A percentile compares a stretch with the other conserved stretches of the same genome.
phyloP scores from a whole-genome alignment of 1,140 invertebrate genomes.

The Pseudomyrmex flavicornis region DNA sequence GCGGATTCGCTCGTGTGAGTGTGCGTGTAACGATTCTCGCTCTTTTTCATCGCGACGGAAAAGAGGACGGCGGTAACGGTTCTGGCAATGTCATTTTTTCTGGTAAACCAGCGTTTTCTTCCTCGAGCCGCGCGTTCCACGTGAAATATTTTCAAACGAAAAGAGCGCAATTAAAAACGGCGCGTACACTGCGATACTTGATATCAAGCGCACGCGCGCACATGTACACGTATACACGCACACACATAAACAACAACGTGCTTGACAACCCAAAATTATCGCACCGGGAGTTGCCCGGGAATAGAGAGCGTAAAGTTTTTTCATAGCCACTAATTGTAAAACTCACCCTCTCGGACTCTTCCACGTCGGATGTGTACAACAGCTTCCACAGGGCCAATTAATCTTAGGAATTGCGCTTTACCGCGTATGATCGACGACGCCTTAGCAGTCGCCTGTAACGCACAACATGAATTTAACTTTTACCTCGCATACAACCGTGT shows the following conservation, averaged over 20 bases:
- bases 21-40: background rate
- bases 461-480: slow-evolving; percentile 20
- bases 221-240: background rate
- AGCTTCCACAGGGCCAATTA: slow-evolving; percentile 26
- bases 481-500: background rate
- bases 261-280: slow-evolving; percentile 58
- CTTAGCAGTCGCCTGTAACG: slow-evolving; percentile 31
- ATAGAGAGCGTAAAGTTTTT: slow-evolving; percentile 14
- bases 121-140: background rate
- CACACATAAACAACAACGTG: background rate
- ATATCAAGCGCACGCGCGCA: background rate
- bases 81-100: slow-evolving; percentile 37
- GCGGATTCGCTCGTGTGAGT: background rate
- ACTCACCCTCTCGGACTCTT: slow-evolving; percentile 26
- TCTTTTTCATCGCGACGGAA: slow-evolving; percentile 14
- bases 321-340: slow-evolving; percentile 36
- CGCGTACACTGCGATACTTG: background rate
- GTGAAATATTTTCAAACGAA: slow-evolving; percentile 47
- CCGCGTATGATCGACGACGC: slow-evolving; percentile 18
- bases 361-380: slow-evolving; percentile 2
- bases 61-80: slow-evolving; percentile 8
- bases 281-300: slow-evolving; percentile 2
- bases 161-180: slow-evolving; percentile 36
- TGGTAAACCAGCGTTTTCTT: background rate
- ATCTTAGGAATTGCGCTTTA: background rate